Evolutionary conservation across 2,888 invertebrate species (phyloP), one percentile per base, ranked within the genome.

Genomic region (Zhuqinia jingwanae): DNA sequence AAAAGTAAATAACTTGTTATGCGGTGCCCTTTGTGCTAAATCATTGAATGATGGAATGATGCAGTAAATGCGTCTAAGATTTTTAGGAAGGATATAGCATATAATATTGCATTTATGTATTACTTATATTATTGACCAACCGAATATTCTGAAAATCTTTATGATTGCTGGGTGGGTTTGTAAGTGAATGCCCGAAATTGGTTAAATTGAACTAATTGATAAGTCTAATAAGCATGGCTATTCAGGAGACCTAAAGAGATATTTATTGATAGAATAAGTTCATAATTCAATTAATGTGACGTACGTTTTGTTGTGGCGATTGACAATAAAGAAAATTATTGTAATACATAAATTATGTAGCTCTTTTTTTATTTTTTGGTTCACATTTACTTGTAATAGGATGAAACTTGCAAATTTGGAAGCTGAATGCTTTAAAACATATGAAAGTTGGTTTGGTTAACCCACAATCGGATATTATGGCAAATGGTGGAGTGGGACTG

Each of bases 371-470:
- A 17, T 36, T 30, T 36, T 65, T 27, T 53, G 11, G 36, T 1
- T n/a, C n/a, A n/a, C 6, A 1, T 27, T 27, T 2, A 30, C n/a
- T 65, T 65, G 17, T 17, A 65, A 15, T 36, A 36, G 11, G 42
- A 45, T 11, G 8, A 68, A 3, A 36, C 65, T 5, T 17, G 17
- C 0, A 10, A 65, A 65, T 65, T 65, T 65, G n/a, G 65, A 42
- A 42, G 17, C 17, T 36, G 11, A 73, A 30, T 27, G 36, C n/a
- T 25, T 87, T 63, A 89, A 45, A 87, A 88, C n/a, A 88, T 56
- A 65, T 90, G 90, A 58, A 89, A 90, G 70, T 88, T 90, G 8
- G 89, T 90, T 0, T 87, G 42, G 53, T 90, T 90, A 8, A 90
- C 89, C 75, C 90, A 87, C 0, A 90, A 60, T 11, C 83, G 85